Evolutionary conservation across 2,888 invertebrate species (phyloP), one percentile per base, ranked within the genome.

Genomic region (Abrostola triplasia): DNA sequence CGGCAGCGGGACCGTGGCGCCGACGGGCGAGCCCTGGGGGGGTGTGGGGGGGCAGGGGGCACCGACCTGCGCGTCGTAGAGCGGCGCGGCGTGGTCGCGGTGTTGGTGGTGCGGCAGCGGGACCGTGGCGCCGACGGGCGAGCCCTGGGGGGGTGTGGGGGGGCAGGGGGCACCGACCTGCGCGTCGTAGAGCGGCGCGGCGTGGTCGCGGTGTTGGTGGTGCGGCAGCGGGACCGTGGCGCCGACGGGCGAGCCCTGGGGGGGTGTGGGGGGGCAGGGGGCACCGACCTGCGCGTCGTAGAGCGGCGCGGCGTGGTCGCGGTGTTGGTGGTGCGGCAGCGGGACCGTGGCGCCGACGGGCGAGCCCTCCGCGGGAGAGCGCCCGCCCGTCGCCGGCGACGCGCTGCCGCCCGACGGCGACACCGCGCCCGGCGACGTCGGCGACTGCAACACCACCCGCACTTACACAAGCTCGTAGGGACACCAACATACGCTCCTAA

Each of bases 261-360:
- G n/a, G 5, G 38, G 0, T n/a, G 24, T 6, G 7, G 36, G 38
- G 37, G 12, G 24, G 38, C 7, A 36, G 40, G 49, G 56, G 9
- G 13, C 12, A 79, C 79, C 44, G 74, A 79, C 95, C 95, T 92
- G 93, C 55, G 91, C 84, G 80, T 92, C 93, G 78, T 92, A 92
- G 48, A 90, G 77, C 55, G 84, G 76, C 61, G 82, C 66, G 53
- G 73, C 64, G 76, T 82, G 87, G 52, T 87, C 88, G 74, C 78
- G 82, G 56, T 88, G 89, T 10, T 72, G 77, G 59, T 82, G 86
- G 76, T 86, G 60, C 62, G 83, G 70, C 42, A 85, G 79, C 35
- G 91, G 93, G 54, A 91, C 92, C 13, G 92, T 92, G 76, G 92
- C 93, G 62, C 93, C 93, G 52, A 92, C 93, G 36, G 93, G 94